A percentile compares a stretch with the other conserved stretches of the same genome.
These are phyloP conservation scores for Baccha elongata DNA, from an alignment of 2,888 invertebrate genomes.

Conservation along the genomic window DNA sequence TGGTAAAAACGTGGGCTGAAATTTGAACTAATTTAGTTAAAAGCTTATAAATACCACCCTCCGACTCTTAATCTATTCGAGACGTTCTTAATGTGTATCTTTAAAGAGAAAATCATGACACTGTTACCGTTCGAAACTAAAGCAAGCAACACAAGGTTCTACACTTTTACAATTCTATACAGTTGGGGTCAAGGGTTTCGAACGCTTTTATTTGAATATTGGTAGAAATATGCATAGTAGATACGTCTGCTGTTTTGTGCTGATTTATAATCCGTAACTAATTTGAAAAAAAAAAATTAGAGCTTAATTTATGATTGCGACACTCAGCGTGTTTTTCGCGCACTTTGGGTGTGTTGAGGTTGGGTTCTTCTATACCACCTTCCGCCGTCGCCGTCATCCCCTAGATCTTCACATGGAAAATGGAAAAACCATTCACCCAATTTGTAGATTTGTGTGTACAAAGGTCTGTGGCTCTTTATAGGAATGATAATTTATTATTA, in stretches of 20 bases:
- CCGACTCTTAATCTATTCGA: conserved; percentile 52
- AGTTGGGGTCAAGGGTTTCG: conserved; percentile 52
- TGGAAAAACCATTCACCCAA: conserved; percentile 59
- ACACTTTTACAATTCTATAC: not conserved
- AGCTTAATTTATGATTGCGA: conserved; percentile 80
- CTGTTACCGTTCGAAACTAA: conserved; percentile 13
- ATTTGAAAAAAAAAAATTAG: conserved; percentile 80
- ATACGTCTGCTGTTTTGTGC: conserved; percentile 75
- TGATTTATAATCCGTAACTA: conserved; percentile 81
- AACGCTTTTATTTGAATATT: conserved; percentile 42
- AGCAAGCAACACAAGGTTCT: not conserved
- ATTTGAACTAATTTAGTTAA: conserved; percentile 82
- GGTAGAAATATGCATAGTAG: conserved; percentile 60
- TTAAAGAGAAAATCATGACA: conserved; percentile 53
- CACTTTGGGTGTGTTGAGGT: not conserved
- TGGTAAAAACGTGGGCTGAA: conserved; percentile 79
- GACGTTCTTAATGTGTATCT: conserved; percentile 48
- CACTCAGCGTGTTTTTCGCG: conserved; percentile 55
- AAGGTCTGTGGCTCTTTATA: conserved; percentile 15
- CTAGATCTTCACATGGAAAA: too few relatives aligned
- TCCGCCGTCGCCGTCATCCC: too few relatives aligned
- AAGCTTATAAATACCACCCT: conserved; percentile 77
- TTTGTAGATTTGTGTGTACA: conserved; percentile 29
- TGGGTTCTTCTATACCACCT: not conserved
- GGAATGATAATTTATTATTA: conserved; percentile 68